phyloP scores from a whole-genome alignment of 2,888 invertebrate species.

The Strigamia crassipes region DNA sequence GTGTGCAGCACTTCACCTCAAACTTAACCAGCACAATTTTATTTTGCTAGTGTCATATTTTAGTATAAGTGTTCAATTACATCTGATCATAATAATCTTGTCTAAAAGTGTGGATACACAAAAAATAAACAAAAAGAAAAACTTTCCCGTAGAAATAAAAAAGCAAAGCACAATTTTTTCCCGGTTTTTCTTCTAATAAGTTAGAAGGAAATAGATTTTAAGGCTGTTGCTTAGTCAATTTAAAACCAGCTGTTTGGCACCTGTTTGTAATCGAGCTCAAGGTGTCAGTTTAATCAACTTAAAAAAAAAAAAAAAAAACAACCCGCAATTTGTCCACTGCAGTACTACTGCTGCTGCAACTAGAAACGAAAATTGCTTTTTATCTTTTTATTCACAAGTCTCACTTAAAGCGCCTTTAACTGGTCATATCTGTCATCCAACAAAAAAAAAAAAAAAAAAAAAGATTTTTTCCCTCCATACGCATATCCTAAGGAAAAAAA shows the following conservation, averaged over 20 bases:
- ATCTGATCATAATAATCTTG: background rate
- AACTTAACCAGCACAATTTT: too few species aligned
- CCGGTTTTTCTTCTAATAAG: background rate
- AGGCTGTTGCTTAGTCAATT: slow-evolving; percentile 14
- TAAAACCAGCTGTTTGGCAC: background rate
- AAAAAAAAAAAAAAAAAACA: background rate
- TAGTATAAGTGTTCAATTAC: too few species aligned
- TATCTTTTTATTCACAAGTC: background rate
- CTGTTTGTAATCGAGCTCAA: slow-evolving; percentile 32
- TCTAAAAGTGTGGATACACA: background rate
- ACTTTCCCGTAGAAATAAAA: background rate
- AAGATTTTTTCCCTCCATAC: background rate
- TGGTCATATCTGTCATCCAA: background rate
- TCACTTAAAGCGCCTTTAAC: background rate
- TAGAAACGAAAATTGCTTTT: too few species aligned
- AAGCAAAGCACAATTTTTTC: background rate
- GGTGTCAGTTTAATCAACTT: slow-evolving; percentile 11
- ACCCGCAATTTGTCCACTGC: slow-evolving; percentile 5
- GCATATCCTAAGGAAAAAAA: background rate
- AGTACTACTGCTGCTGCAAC: background rate
- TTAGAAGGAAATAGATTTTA: background rate
- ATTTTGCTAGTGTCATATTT: too few species aligned
- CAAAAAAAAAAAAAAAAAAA: background rate
- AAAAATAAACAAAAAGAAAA: too few species aligned
- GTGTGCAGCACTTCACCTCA: too few species aligned